Evolutionary conservation across 1,140 invertebrate species (phyloP), one percentile per base, ranked within the genome.

Genomic region (Euwallacea fornicatus): DNA sequence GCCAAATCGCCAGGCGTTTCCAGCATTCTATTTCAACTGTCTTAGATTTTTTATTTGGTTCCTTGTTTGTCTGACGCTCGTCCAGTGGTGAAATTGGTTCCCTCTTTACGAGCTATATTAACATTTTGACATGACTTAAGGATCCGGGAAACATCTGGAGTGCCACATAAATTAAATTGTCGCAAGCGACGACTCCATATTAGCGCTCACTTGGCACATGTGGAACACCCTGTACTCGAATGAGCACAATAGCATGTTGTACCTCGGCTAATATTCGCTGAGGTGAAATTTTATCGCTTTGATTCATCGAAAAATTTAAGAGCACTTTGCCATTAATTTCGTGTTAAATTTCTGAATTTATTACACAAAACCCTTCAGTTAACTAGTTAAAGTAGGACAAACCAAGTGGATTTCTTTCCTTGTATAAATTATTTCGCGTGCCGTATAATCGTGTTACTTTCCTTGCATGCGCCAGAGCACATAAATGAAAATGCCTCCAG

Each of bases 21-120:
- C 59, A 69, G 56, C 59, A 61, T 69, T 69, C 54, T 69, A 69
- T 61, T 69, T 62, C 60, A 62, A 69, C 67, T 62, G 13, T 68
- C 13, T 60, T 56, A 43, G 21, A 53, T 69, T 69, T 62, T 69
- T 61, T 42, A 42, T 60, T 43, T 58, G 33, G 53, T 42, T 66
- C n/a, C 42, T 66, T 42, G 47, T 54, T 42, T 55, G 10, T 47
- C 9, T 47, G 13, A 50, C 53, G 16, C 11, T 50, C 54, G 16
- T 21, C n/a, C 16, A 21, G 16, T 56, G 54, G 16, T 9, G 54
- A 56, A 21, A 56, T 15, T 9, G 16, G n/a, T 42, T 54, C n/a
- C 4, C 21, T 41, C 42, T 65, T 53, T 65, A 65, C 44, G 15
- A 65, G 15, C 42, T 63, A 44, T 58, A 33, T 58, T 58, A 58